Base-by-base conservation (phyloP, 2,113 vertebrate genomes). In the Podocnemis expansa region DNA sequence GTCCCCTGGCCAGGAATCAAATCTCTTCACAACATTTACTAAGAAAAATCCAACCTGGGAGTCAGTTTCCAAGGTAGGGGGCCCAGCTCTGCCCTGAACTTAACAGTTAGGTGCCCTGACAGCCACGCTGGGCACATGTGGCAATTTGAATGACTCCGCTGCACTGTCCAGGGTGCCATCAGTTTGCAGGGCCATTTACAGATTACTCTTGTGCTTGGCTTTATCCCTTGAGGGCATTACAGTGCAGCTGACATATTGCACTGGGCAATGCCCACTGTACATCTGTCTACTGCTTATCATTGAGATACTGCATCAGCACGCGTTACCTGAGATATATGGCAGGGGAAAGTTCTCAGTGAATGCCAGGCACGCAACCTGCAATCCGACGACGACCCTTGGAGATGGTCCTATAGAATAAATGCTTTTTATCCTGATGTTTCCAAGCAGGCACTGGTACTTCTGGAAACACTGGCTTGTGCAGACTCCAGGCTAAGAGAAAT, bases 401-500 rank as follows among this genome's bases (percentile, higher is more conserved):
- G 51, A 91, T 47, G 60, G 49, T 54, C 73, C 70, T 34, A n/a
- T 67, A 80, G 81, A 92, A 70, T 78, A 79, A 79, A 73, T 3
- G 51, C 84, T 84, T 88, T 91, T 82, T 87, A n/a, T 45, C 83
- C 95, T 94, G 94, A 95, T 92, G 94, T 96, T 96, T 96, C 91
- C 1, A 1, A 4, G 5, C 97, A 96, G 91, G 92, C 96, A 90
- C 90, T 27, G 95, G 78, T 95, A 96, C 94, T 95, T 82, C 94
- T 95, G 97, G 97, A 96, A 60, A 78, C 84, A 9, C 83, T 34
- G 89, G 94, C 96, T 88, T 95, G 78, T 95, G 96, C 98, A 98
- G 98, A 97, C 98, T 98, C 97, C 98, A 98, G 97, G 94, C 58
- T 78, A 89, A 0, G 49, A 92, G 94, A 97, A 98, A 97, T 98